phyloP scores from a whole-genome alignment of 1,140 invertebrate species.

The Trichoplusia ni region DNA sequence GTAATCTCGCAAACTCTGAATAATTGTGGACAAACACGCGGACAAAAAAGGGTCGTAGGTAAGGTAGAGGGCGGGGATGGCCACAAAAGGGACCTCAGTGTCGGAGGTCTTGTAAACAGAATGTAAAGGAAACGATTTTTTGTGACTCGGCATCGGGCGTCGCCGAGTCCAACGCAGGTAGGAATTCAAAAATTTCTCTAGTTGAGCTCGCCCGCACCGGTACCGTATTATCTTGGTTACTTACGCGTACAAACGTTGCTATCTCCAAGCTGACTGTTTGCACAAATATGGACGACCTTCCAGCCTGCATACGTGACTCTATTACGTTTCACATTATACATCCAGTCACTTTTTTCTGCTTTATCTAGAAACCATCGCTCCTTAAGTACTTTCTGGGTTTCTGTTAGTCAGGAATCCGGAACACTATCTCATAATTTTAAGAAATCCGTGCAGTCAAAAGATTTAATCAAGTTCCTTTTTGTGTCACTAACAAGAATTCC shows the following conservation, averaged over 20 bases:
- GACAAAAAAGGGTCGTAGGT: conserved; percentile 71
- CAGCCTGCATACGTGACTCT: conserved; percentile 55
- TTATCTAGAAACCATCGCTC: conserved; percentile 27
- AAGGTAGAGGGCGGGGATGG: conserved; percentile 49
- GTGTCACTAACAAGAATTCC: background rate
- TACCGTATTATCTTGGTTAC: conserved; percentile 72
- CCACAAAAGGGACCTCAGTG: conserved; percentile 68
- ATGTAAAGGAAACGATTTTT: conserved; percentile 77
- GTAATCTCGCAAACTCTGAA: conserved; percentile 53
- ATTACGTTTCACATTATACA: conserved; percentile 36
- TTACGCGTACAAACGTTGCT: conserved; percentile 68
- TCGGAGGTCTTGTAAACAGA: conserved; percentile 78
- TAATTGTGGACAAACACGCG: conserved; percentile 56
- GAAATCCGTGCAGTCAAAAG: background rate
- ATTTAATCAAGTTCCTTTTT: background rate
- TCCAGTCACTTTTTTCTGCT: conserved; percentile 42
- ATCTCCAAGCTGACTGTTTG: conserved; percentile 68
- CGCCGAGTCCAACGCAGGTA: conserved; percentile 69
- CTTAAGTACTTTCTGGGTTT: conserved; percentile 7
- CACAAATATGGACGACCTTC: conserved; percentile 67
- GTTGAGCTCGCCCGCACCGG: conserved; percentile 50
- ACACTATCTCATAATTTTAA: background rate
- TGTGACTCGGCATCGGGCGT: conserved; percentile 65
- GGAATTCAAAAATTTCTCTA: conserved; percentile 52
- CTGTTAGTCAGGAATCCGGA: background rate